These are phyloP conservation scores for Sesia bembeciformis DNA, from an alignment of 2,888 invertebrate species.

Conservation along the genomic window DNA sequence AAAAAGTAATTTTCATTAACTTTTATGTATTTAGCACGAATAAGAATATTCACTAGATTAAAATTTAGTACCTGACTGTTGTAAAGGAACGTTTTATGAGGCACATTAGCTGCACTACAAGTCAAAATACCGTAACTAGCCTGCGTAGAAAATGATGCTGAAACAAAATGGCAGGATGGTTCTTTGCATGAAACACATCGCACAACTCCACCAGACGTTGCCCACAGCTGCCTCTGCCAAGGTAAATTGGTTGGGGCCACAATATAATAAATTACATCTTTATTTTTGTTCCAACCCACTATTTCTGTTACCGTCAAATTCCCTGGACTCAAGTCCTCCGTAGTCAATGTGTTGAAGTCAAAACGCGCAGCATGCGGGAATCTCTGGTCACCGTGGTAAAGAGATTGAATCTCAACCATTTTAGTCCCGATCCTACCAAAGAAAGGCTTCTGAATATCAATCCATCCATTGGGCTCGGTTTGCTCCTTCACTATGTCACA, in stretches of 20 bases:
- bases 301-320: constrained; percentile 75
- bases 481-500: constrained; percentile 52
- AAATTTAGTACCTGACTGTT: constrained; percentile 40
- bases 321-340: constrained; percentile 69
- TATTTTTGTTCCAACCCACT: constrained; percentile 76
- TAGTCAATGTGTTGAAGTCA: constrained; percentile 34
- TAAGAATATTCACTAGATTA: not conserved
- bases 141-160: constrained; percentile 69
- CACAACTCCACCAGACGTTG: constrained; percentile 74
- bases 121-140: constrained; percentile 44
- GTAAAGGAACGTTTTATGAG: constrained; percentile 60
- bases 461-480: constrained; percentile 81
- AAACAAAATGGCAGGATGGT: constrained; percentile 78
- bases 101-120: constrained; percentile 45
- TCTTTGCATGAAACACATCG: constrained; percentile 77
- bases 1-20: constrained; percentile 8
- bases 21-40: not conserved
- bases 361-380: constrained; percentile 58
- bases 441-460: constrained; percentile 73
- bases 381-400: constrained; percentile 43
- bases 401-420: constrained; percentile 55
- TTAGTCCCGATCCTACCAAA: constrained; percentile 59
- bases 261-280: constrained; percentile 78
- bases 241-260: constrained; percentile 78
- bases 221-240: constrained; percentile 79